Evolutionary conservation across 2,888 invertebrate genomes (phyloP).

Genomic region (Acleris cristana): DNA sequence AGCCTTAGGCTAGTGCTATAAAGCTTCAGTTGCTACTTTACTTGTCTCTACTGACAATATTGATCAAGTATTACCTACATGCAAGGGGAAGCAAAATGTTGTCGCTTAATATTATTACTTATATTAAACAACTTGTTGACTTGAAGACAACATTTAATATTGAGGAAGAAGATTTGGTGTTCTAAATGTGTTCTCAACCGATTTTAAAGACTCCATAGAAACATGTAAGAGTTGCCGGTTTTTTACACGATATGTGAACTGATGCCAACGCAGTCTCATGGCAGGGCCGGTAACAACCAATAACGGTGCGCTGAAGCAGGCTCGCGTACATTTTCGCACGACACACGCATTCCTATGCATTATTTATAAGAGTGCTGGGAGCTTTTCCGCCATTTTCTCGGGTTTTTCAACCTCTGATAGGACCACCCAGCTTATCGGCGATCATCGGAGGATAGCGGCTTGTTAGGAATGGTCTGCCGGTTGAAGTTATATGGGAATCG

Average conservation of each 20-base stretch:
- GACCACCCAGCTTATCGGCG: slow-evolving; percentile 42
- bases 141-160: too few relatives aligned
- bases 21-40: background rate
- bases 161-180: too few relatives aligned
- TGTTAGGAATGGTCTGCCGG: slow-evolving; percentile 34
- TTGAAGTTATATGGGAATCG: slow-evolving; percentile 16
- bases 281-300: slow-evolving; percentile 17
- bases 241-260: slow-evolving; percentile 4
- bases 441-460: slow-evolving; percentile 37
- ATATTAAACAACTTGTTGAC: too few relatives aligned
- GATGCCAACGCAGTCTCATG: slow-evolving; percentile 7
- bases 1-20: background rate
- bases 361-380: slow-evolving; percentile 69
- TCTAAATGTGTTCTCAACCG: too few relatives aligned
- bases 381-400: slow-evolving; percentile 72
- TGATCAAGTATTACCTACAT: too few relatives aligned
- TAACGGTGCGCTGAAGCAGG: slow-evolving; percentile 51
- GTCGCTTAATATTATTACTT: too few relatives aligned
- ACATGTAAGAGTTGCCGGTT: too few relatives aligned
- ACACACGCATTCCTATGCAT: slow-evolving; percentile 67
- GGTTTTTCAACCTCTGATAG: slow-evolving; percentile 55
- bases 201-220: too few relatives aligned
- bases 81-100: too few relatives aligned
- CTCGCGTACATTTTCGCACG: slow-evolving; percentile 68
- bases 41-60: background rate